Conservation (phyloP, 2,888 invertebrate genomes). For the Ellobium chinense region DNA sequence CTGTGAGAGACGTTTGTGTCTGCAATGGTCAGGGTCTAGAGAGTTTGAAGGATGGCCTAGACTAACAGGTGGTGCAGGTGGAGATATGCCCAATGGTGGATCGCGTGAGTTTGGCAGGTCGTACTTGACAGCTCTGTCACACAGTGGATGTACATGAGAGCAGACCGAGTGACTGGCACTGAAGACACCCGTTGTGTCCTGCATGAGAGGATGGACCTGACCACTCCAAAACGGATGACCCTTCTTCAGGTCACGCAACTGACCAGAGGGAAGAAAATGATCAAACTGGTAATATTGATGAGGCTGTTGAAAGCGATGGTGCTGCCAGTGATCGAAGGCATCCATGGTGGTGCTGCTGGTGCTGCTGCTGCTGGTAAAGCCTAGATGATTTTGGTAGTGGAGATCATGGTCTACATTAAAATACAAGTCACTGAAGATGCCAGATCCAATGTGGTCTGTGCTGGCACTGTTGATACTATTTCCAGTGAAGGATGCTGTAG, state of each 20-base stretch:
- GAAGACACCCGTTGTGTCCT: not conserved
- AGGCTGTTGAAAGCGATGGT: not conserved
- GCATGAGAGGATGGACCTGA: not conserved
- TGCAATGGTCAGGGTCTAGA: not conserved
- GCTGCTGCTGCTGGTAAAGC: not conserved
- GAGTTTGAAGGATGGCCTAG: not conserved
- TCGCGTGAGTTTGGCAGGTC: not conserved
- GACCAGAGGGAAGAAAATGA: not conserved
- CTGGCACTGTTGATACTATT: not conserved
- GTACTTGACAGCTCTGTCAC: not conserved
- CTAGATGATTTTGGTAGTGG: slow-evolving; percentile 6
- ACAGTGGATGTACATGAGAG: not conserved
- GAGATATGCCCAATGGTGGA: not conserved
- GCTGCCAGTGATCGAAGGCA: not conserved
- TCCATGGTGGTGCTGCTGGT: not conserved
- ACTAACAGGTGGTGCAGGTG: not conserved
- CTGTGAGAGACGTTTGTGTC: slow-evolving; percentile 2
- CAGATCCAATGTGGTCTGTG: not conserved
- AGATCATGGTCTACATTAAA: slow-evolving; percentile 6
- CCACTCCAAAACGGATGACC: not conserved
- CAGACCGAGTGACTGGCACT: not conserved
- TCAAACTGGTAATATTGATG: not conserved
- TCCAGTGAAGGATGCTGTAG: not conserved
- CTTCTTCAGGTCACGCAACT: slow-evolving; percentile 4
- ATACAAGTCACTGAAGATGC: slow-evolving; percentile 10